A percentile compares a stretch with the other conserved stretches of the same genome.
Evolutionary conservation across 2,888 invertebrate species (phyloP).

Genomic region (Philopedon plagiatum): DNA sequence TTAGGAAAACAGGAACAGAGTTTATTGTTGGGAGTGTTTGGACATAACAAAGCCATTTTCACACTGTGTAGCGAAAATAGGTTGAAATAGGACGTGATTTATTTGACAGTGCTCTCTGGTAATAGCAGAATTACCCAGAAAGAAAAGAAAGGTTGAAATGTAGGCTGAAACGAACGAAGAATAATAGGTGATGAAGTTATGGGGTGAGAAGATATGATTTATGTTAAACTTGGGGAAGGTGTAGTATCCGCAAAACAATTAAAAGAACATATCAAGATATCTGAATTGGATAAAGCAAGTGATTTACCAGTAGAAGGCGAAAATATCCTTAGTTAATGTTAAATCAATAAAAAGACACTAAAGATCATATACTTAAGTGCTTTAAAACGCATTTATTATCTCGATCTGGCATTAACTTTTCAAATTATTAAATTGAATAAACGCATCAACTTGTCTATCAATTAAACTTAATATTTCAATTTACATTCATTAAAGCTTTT

Average conservation of each 20-base stretch:
- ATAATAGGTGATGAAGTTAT: too few species aligned
- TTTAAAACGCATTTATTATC: too few species aligned
- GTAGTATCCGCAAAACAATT: too few species aligned
- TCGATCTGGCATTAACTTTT: not conserved
- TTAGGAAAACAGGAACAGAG: conserved; percentile 10
- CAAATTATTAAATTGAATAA: not conserved
- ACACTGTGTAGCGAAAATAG: not conserved
- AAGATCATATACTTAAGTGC: too few species aligned
- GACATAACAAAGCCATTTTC: conserved; percentile 17
- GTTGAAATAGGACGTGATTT: not conserved
- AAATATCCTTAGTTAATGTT: too few species aligned
- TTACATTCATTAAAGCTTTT: not conserved
- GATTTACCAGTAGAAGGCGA: too few species aligned
- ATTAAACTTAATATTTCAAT: not conserved
- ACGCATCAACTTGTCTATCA: not conserved
- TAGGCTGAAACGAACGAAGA: not conserved
- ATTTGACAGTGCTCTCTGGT: not conserved
- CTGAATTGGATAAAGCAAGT: too few species aligned
- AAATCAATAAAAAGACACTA: too few species aligned
- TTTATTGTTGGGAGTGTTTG: conserved; percentile 16
- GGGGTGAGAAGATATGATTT: too few species aligned
- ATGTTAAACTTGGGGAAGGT: too few species aligned
- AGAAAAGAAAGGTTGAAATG: not conserved
- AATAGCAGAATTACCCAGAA: not conserved
- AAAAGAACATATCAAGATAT: too few species aligned